A percentile compares a stretch with the other conserved stretches of the same genome.
Evolutionary conservation across 2,113 vertebrate genomes (phyloP).

Genomic region (Regulus satrapa): DNA sequence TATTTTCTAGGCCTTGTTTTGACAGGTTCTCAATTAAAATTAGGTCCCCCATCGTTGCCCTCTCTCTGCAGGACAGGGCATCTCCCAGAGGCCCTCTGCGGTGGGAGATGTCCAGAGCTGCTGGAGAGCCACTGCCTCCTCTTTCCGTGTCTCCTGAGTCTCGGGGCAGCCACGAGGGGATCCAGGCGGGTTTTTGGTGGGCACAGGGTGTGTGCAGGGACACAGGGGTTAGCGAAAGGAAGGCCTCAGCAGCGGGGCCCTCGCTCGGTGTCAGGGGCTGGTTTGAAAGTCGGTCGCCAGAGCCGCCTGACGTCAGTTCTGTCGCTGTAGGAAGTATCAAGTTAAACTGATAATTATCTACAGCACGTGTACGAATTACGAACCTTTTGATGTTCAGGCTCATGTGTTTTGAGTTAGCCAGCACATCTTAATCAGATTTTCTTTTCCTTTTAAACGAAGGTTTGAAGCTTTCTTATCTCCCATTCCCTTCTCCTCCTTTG

Average conservation of each 20-base stretch:
- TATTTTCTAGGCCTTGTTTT: neutral
- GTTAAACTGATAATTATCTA: constrained; percentile 67
- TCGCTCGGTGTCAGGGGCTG: neutral
- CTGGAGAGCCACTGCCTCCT: neutral
- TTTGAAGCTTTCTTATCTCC: constrained; percentile 51
- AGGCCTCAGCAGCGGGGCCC: neutral
- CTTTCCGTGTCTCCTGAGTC: neutral
- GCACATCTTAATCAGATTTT: constrained; percentile 62
- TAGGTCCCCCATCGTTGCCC: neutral
- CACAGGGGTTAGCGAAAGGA: neutral
- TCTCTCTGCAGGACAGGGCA: neutral
- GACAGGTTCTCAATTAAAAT: neutral
- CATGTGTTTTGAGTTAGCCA: constrained; percentile 53
- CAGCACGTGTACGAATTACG: constrained; percentile 15
- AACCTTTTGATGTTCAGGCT: constrained; percentile 55
- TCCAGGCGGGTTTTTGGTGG: neutral
- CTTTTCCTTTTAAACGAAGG: constrained; percentile 30
- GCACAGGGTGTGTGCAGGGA: accelerated
- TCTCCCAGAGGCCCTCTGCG: neutral
- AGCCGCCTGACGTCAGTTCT: constrained; percentile 31
- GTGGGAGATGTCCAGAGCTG: neutral
- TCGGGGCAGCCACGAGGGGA: neutral
- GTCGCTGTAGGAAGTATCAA: constrained; percentile 49
- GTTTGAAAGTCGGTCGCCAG: neutral
- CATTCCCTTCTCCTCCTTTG: constrained; percentile 10